Base-by-base conservation (phyloP, 2,888 invertebrate species). In the Cynaeus angustus region DNA sequence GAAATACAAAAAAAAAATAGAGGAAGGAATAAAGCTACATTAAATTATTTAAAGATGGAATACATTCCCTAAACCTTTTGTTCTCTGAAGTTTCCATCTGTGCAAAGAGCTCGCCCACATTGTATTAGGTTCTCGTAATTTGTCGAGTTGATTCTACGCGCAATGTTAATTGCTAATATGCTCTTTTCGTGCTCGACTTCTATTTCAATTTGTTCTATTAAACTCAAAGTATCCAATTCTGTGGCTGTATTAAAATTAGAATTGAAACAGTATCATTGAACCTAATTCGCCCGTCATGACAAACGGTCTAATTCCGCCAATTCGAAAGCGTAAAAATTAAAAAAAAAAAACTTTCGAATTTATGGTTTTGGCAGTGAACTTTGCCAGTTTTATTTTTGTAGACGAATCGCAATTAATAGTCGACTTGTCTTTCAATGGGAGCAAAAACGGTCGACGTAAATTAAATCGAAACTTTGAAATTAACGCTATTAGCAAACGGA, bases 91-190 rank as follows among this genome's bases (percentile, higher is more conserved):
- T n/a, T n/a, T n/a, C n/a, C n/a, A n/a, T n/a, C n/a, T n/a, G 2
- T 21, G 21, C 21, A 21, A 21, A 4, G 2, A 21, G 43, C 12
- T 12, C 46, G 46, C 46, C 46, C 46, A 46, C 21, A 9, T 46
- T 2, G 8, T 9, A 16, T 21, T 16, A 46, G 9, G 16, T 46
- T 46, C 16, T 13, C 14, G 3, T 16, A 46, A 46, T 16, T 53
- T 37, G 37, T 37, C 12, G 53, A 56, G 9, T 56, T 43, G 43
- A 16, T 56, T 38, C 38, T 12, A 41, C 56, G 38, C 21, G 41
- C 56, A 8, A 16, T 56, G 56, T 56, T 56, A 56, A 56, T 56
- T 56, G 43, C 56, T 56, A 56, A 56, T 56, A 56, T 43, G 56
- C 43, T 56, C 56, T 56, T 56, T 56, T 43, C 56, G 28, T 26